Percentiles rank a stretch among this genome's conserved stretches.
phyloP scores from a whole-genome alignment of 2,888 invertebrate species.

The Spodoptera picta region DNA sequence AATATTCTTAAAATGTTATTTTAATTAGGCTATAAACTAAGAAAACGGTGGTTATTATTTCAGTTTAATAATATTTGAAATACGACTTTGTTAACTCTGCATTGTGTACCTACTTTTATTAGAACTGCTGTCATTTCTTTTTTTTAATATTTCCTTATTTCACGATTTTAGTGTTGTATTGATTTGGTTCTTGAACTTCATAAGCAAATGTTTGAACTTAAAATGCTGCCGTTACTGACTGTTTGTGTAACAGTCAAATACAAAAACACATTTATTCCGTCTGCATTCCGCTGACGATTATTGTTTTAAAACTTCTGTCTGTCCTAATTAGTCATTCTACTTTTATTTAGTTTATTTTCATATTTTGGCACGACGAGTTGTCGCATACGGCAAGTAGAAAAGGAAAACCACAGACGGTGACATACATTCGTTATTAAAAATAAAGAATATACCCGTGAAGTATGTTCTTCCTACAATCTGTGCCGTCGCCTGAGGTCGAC shows the following conservation, averaged over 20 bases:
- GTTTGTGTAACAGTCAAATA: conserved; percentile 33
- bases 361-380: conserved; percentile 20
- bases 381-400: conserved; percentile 35
- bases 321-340: conserved; percentile 20
- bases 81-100: conserved; percentile 3
- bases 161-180: conserved; percentile 8
- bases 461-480: conserved; percentile 35
- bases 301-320: conserved; percentile 7
- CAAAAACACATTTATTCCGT: conserved; percentile 10
- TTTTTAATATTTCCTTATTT: conserved; percentile 3
- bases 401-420: conserved; percentile 24
- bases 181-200: conserved; percentile 1
- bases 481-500: conserved; percentile 54
- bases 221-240: conserved; percentile 14
- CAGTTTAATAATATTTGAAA: conserved; percentile 18
- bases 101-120: not conserved
- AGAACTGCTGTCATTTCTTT: conserved; percentile 9
- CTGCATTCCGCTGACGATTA: conserved; percentile 15
- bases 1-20: conserved; percentile 38
- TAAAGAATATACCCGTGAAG: conserved; percentile 25
- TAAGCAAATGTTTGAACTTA: conserved; percentile 16
- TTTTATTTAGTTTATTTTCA: conserved; percentile 27
- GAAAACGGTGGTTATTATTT: conserved; percentile 13
- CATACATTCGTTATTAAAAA: conserved; percentile 43
- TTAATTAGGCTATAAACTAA: conserved; percentile 1